These are phyloP conservation scores for Sphenopsis melanotis DNA, from an alignment of 2,797 vertebrate species.

Conservation along the genomic window DNA sequence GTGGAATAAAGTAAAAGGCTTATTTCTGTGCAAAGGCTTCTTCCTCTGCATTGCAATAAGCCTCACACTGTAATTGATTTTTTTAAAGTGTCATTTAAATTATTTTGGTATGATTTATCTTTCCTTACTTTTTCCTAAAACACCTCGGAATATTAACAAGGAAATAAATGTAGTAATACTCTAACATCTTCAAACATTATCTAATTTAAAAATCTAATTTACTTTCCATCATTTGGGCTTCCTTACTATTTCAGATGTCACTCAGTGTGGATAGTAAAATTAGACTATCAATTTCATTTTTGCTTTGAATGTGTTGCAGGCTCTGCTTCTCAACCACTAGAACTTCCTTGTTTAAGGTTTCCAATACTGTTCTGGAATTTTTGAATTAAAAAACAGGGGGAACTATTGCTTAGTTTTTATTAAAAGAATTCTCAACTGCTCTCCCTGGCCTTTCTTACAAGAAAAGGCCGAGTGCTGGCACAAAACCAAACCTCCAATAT, in stretches of 20 bases:
- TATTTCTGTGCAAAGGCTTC: neutral
- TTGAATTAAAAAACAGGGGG: neutral
- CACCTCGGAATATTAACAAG: conserved; percentile 34
- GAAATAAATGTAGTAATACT: conserved; percentile 32
- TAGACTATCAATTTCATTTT: conserved; percentile 22
- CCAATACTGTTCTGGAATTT: neutral
- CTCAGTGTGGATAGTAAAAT: conserved; percentile 25
- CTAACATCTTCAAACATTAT: conserved; percentile 35
- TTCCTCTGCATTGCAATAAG: conserved; percentile 6
- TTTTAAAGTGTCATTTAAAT: neutral
- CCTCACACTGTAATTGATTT: neutral
- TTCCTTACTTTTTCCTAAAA: conserved; percentile 27
- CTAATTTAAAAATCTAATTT: conserved; percentile 52
- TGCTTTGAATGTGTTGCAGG: neutral
- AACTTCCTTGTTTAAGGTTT: neutral
- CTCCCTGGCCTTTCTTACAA: neutral
- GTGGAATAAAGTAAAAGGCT: conserved; percentile 1
- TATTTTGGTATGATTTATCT: conserved; percentile 37
- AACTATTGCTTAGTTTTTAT: neutral
- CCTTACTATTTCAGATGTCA: conserved; percentile 1
- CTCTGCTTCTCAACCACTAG: neutral
- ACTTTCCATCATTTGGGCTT: conserved; percentile 10
- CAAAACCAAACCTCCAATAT: neutral
- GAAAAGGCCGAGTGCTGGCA: neutral
- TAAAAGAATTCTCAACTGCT: neutral